Percentiles rank a stretch among this genome's conserved stretches.
Evolutionary conservation across 2,113 vertebrate genomes (phyloP).

Genomic region (Procavia capensis): DNA sequence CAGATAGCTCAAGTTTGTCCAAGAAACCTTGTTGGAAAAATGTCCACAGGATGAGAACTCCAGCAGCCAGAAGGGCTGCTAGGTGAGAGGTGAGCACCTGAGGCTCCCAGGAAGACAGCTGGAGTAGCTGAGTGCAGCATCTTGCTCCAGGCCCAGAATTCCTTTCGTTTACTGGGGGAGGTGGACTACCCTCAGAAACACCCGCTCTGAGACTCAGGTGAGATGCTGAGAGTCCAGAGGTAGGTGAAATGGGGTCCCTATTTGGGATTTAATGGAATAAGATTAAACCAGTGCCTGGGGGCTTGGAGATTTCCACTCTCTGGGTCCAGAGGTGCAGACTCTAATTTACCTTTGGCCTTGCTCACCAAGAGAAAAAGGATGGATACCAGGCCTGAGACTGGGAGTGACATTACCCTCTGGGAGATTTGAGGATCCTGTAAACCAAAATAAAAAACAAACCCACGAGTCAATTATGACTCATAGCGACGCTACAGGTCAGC

Average conservation of each 20-base stretch:
- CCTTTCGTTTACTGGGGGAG: constrained; percentile 52
- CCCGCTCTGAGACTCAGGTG: constrained; percentile 59
- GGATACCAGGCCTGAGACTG: constrained; percentile 70
- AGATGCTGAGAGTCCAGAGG: constrained; percentile 68
- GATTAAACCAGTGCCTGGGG: constrained; percentile 26
- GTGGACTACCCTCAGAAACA: constrained; percentile 25
- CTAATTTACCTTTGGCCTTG: constrained; percentile 72
- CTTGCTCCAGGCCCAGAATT: constrained; percentile 55
- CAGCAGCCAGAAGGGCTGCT: constrained; percentile 70
- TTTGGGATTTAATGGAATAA: constrained; percentile 47
- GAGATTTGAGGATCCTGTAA: too few species aligned
- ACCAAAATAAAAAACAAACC: too few species aligned
- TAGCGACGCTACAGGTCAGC: too few species aligned
- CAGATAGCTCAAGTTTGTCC: constrained; percentile 71
- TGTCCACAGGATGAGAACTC: constrained; percentile 72
- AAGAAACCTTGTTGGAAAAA: constrained; percentile 84
- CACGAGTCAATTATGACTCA: too few species aligned
- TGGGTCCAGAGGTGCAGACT: constrained; percentile 45
- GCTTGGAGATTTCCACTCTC: constrained; percentile 32
- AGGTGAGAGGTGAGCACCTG: constrained; percentile 72
- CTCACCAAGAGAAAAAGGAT: constrained; percentile 78
- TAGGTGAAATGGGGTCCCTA: constrained; percentile 64
- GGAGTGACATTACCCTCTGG: constrained; percentile 48
- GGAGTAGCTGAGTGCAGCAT: constrained; percentile 74
- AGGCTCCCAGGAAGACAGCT: constrained; percentile 82